Evolutionary conservation across 2,113 vertebrate genomes (phyloP).

Genomic region (Rana temporaria): DNA sequence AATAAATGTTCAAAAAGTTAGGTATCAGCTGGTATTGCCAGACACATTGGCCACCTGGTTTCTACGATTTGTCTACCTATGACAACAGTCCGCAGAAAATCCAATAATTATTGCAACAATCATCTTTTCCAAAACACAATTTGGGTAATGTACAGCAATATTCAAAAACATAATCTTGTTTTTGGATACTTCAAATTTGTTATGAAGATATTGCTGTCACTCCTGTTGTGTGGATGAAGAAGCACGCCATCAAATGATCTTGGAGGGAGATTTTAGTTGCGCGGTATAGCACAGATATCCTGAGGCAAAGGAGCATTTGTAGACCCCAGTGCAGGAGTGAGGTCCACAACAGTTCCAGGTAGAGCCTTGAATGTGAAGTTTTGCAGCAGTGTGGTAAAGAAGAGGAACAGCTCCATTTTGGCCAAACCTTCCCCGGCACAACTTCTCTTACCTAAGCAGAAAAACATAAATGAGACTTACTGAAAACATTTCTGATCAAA

Average conservation of each 20-base stretch:
- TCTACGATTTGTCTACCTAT: too few relatives aligned
- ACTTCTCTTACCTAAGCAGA: not conserved
- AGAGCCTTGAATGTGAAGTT: slow-evolving; percentile 43
- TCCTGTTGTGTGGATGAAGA: too few relatives aligned
- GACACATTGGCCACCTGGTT: too few relatives aligned
- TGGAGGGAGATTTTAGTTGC: not conserved
- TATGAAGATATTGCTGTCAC: too few relatives aligned
- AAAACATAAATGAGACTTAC: not conserved
- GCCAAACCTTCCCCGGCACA: not conserved
- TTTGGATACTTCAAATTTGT: too few relatives aligned
- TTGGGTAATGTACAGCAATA: too few relatives aligned
- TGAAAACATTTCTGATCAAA: not conserved
- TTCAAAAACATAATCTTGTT: too few relatives aligned
- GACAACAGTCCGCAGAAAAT: too few relatives aligned
- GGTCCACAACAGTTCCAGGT: not conserved
- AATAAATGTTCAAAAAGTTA: too few relatives aligned
- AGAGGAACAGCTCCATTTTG: slow-evolving; percentile 52
- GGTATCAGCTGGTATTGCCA: too few relatives aligned
- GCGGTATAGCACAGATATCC: slow-evolving; percentile 37
- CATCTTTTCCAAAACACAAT: too few relatives aligned
- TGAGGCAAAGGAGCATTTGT: slow-evolving; percentile 17
- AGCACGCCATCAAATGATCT: not conserved
- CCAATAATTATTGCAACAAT: too few relatives aligned
- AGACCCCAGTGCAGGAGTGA: not conserved
- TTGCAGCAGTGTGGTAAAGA: slow-evolving; percentile 62